Percentiles rank a stretch among this genome's conserved stretches.
Conservation (phyloP, 2,888 invertebrate genomes). For the Rosalia funebris region DNA sequence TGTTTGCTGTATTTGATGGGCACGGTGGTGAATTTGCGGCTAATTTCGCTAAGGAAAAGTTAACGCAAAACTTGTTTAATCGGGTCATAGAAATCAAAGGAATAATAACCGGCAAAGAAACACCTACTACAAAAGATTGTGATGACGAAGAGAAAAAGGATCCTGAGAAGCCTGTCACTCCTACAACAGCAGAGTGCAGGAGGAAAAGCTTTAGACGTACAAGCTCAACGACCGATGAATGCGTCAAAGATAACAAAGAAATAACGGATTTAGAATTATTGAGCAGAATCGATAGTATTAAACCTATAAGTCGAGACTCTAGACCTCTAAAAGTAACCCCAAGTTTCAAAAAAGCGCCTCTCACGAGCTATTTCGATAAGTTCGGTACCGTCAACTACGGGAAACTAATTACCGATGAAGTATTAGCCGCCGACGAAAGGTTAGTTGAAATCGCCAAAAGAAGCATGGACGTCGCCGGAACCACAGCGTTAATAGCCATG, state of each 20-base stretch:
- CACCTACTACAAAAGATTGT: slow-evolving; percentile 52
- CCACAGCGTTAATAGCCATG: slow-evolving; percentile 91
- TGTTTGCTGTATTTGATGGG: slow-evolving; percentile 94
- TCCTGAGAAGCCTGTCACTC: slow-evolving; percentile 58
- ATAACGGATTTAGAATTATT: slow-evolving; percentile 76
- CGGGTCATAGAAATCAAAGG: slow-evolving; percentile 80
- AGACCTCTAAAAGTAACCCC: slow-evolving; percentile 65
- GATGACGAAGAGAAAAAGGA: slow-evolving; percentile 66
- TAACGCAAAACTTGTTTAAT: slow-evolving; percentile 82
- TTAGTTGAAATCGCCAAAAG: slow-evolving; percentile 86
- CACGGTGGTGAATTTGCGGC: slow-evolving; percentile 97
- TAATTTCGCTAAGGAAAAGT: slow-evolving; percentile 88
- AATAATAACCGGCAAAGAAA: slow-evolving; percentile 70
- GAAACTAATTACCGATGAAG: slow-evolving; percentile 85
- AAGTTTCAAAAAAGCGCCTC: slow-evolving; percentile 65
- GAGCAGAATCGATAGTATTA: slow-evolving; percentile 70
- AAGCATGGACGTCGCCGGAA: slow-evolving; percentile 81
- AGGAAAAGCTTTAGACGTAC: slow-evolving; percentile 77
- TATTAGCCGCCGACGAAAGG: slow-evolving; percentile 83
- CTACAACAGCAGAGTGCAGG: slow-evolving; percentile 66
- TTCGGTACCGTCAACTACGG: slow-evolving; percentile 83
- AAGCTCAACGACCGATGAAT: slow-evolving; percentile 67
- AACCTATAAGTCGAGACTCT: slow-evolving; percentile 71
- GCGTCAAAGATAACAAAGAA: slow-evolving; percentile 63
- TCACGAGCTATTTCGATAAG: slow-evolving; percentile 75